Evolutionary conservation across 92 coral and sea anemone species (phyloP).

Genomic region (Umimayanthus chanpuru): DNA sequence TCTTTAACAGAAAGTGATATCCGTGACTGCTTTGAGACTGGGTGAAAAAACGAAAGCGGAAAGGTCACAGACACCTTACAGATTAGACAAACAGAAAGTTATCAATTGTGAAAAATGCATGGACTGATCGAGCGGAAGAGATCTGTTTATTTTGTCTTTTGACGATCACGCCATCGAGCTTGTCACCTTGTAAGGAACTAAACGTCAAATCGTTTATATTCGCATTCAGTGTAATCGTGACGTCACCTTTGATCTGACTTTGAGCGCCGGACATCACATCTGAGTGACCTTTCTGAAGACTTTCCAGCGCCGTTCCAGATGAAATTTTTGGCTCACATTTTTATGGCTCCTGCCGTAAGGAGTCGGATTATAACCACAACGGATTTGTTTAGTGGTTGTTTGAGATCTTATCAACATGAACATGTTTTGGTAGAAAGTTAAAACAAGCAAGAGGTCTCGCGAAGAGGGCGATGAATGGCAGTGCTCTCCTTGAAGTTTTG

Average conservation of each 20-base stretch:
- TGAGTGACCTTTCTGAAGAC: too few relatives aligned
- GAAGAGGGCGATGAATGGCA: too few relatives aligned
- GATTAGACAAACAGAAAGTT: constrained; percentile 14
- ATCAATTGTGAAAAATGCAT: constrained; percentile 26
- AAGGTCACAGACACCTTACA: constrained; percentile 20
- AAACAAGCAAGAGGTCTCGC: neutral
- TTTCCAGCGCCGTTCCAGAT: too few relatives aligned
- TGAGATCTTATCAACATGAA: neutral
- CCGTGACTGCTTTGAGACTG: constrained; percentile 5
- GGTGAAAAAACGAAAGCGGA: neutral
- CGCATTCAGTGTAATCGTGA: neutral
- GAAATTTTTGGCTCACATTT: too few relatives aligned
- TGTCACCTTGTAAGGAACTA: neutral
- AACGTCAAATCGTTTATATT: neutral
- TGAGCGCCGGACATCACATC: too few relatives aligned
- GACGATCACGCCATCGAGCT: constrained; percentile 3
- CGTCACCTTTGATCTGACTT: constrained; percentile 1
- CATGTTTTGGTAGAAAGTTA: neutral
- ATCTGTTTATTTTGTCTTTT: constrained; percentile 18
- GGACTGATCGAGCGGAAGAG: constrained; percentile 15
- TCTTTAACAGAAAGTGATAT: neutral
- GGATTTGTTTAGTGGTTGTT: neutral
- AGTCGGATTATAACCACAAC: neutral
- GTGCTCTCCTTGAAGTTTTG: too few relatives aligned
- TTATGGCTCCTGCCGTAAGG: too few relatives aligned